Evolutionary conservation across 2,888 invertebrate species (phyloP).

Genomic region (Drosophila gaucha): DNA sequence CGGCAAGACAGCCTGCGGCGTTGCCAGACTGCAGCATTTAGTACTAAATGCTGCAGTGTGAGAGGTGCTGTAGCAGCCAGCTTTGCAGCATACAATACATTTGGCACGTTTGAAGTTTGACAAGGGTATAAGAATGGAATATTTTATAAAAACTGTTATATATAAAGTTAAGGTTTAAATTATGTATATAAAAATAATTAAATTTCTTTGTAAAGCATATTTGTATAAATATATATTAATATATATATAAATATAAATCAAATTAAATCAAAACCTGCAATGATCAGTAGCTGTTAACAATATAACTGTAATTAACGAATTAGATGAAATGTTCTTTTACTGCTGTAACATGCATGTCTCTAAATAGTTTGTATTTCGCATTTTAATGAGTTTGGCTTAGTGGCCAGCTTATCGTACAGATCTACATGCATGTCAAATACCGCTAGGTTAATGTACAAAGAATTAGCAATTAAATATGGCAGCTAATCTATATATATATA

Average conservation of each 20-base stretch:
- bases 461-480: conserved; percentile 50
- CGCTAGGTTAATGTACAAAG: conserved; percentile 1
- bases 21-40: conserved; percentile 24
- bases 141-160: too few species aligned
- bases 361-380: neutral
- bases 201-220: too few species aligned
- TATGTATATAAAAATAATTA: too few species aligned
- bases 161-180: too few species aligned
- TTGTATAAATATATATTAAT: too few species aligned
- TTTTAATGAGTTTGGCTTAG: neutral
- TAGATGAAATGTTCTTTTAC: neutral
- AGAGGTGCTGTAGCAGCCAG: conserved; percentile 17
- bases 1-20: conserved; percentile 13
- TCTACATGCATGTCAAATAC: conserved; percentile 39
- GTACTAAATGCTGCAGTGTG: conserved; percentile 24
- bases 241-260: neutral
- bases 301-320: neutral
- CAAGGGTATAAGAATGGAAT: too few species aligned
- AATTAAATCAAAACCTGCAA: neutral
- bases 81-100: neutral
- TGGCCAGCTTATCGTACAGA: conserved; percentile 18
- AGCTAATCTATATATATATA: conserved; percentile 24
- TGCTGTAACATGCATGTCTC: neutral
- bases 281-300: neutral
- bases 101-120: neutral